Conservation (phyloP, 2,113 vertebrate species). For the Phaetusa simplex region DNA sequence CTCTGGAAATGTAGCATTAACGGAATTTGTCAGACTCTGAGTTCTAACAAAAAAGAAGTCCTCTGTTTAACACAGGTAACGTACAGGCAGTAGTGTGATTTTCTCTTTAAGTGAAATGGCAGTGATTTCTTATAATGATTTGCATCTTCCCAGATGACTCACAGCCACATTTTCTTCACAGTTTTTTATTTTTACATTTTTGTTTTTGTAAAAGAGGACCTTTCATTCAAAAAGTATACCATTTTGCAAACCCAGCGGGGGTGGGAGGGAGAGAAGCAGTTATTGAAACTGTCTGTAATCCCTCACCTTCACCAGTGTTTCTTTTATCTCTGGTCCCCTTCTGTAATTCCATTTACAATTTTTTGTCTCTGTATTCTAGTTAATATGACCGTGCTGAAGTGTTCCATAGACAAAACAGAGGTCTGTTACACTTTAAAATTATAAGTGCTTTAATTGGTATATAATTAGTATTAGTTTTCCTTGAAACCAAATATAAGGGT, state of each 20-base stretch:
- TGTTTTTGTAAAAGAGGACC: not conserved
- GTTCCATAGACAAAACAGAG: not conserved
- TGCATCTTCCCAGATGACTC: not conserved
- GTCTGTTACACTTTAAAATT: not conserved
- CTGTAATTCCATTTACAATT: not conserved
- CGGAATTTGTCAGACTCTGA: not conserved
- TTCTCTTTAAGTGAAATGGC: not conserved
- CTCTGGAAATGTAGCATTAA: not conserved
- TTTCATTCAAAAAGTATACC: not conserved
- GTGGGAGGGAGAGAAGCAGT: not conserved
- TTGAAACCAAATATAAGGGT: not conserved
- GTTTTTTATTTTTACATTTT: not conserved
- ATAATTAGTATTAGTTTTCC: not conserved
- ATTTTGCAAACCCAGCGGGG: not conserved
- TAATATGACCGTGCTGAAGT: not conserved
- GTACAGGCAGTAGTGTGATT: not conserved
- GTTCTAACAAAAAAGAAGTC: not conserved
- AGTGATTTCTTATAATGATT: not conserved
- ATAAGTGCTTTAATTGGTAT: not conserved
- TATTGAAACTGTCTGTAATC: not conserved
- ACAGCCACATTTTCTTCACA: not conserved
- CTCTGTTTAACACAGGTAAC: not conserved
- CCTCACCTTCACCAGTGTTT: not conserved
- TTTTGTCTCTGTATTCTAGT: not conserved
- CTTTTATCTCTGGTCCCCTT: not conserved